These are phyloP conservation scores for Xestobium rufovillosum DNA, from an alignment of 2,888 invertebrate species.

Conservation along the genomic window DNA sequence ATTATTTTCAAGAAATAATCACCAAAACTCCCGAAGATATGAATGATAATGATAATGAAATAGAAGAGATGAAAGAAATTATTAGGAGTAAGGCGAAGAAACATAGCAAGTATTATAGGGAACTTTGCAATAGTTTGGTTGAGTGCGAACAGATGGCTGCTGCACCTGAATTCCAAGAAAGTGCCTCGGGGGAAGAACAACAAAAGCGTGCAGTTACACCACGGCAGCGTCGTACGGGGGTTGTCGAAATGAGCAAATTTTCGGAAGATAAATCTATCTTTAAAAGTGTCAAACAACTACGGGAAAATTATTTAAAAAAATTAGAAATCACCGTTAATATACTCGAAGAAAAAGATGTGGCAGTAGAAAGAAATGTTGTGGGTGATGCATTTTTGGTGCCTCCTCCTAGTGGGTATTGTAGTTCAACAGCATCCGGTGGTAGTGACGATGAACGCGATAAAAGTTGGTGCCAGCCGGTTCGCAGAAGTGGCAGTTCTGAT, in stretches of 20 bases:
- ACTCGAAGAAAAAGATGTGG: constrained; percentile 13
- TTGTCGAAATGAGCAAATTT: constrained; percentile 32
- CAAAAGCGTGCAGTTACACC: constrained; percentile 11
- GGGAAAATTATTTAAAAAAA: constrained; percentile 36
- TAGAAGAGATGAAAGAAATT: constrained; percentile 27
- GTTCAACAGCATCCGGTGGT: constrained; percentile 35
- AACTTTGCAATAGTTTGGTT: constrained; percentile 19
- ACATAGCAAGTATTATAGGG: constrained; percentile 33
- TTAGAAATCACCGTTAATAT: constrained; percentile 31
- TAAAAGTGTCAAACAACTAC: constrained; percentile 36
- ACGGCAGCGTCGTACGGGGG: constrained; percentile 36
- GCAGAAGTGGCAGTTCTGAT: constrained; percentile 47
- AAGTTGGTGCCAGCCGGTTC: constrained; percentile 30
- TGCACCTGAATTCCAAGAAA: constrained; percentile 13
- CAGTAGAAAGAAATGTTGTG: neutral
- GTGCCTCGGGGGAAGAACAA: constrained; percentile 4
- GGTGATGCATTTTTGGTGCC: constrained; percentile 32
- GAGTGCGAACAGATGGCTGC: constrained; percentile 26
- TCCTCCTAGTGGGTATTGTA: constrained; percentile 39
- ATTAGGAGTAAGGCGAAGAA: constrained; percentile 35
- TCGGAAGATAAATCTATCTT: constrained; percentile 26
- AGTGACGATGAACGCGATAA: constrained; percentile 39
- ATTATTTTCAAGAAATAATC: constrained; percentile 4
- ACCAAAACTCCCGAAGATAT: neutral
- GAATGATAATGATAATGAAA: neutral